Evolutionary conservation across 2,888 invertebrate genomes (phyloP).

Genomic region (Eilema griseolum): DNA sequence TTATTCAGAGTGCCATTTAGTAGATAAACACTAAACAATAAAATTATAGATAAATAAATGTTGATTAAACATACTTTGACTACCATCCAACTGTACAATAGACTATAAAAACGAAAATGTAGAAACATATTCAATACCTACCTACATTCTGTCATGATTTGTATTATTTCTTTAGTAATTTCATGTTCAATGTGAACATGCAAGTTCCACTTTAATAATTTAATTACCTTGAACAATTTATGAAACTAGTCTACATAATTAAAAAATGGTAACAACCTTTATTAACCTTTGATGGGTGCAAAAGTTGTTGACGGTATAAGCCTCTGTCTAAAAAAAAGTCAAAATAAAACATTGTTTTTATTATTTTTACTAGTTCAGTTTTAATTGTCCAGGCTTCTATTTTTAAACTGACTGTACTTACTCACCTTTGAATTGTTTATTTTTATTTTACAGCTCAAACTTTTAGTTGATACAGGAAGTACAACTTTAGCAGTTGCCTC

Average conservation of each 20-base stretch:
- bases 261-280: neutral
- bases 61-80: neutral
- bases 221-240: neutral
- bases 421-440: neutral
- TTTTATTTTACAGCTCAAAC: constrained; percentile 83
- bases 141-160: neutral
- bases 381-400: neutral
- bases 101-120: neutral
- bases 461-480: constrained; percentile 89
- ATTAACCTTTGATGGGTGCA: neutral
- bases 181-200: neutral
- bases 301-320: neutral
- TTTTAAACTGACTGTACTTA: neutral
- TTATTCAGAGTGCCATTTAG: too few relatives aligned
- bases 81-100: neutral
- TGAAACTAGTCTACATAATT: neutral
- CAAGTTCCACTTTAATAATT: neutral
- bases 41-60: too few relatives aligned
- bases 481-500: constrained; percentile 89
- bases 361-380: neutral
- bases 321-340: neutral
- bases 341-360: neutral
- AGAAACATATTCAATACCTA: neutral
- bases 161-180: neutral
- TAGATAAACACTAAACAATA: too few relatives aligned